Conservation (phyloP, 2,113 vertebrate species). For the Sciurus niger region DNA sequence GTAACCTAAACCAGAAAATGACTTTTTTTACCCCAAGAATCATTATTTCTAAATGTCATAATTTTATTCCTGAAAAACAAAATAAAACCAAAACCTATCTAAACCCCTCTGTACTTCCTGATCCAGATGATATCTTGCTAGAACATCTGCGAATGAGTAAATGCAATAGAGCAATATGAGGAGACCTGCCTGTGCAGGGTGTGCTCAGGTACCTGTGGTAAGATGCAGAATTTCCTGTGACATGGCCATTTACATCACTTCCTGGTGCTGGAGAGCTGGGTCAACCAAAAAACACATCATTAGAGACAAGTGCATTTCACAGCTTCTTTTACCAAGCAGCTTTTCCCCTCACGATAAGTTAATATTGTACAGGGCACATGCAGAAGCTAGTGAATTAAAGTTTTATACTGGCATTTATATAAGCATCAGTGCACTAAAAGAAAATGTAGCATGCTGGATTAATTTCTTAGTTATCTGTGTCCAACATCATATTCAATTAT, state of each 20-base stretch:
- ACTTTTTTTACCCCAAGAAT: not conserved
- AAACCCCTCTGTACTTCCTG: not conserved
- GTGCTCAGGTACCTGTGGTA: conserved; percentile 94
- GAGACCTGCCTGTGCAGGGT: not conserved
- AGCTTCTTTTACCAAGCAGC: not conserved
- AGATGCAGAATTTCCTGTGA: conserved; percentile 98
- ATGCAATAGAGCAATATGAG: not conserved
- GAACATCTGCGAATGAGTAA: not conserved
- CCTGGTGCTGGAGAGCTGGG: conserved; percentile 96
- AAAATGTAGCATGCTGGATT: too few species aligned
- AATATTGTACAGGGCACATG: not conserved
- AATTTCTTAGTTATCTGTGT: too few species aligned
- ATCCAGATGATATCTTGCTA: not conserved
- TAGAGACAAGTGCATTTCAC: conserved; percentile 32
- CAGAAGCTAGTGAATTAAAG: not conserved
- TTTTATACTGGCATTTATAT: too few species aligned
- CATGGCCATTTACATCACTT: conserved; percentile 98
- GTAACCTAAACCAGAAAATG: not conserved
- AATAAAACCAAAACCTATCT: not conserved
- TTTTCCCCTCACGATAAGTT: not conserved
- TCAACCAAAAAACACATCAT: conserved; percentile 55
- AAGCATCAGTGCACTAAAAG: too few species aligned
- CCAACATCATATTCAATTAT: too few species aligned
- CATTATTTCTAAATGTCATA: not conserved
- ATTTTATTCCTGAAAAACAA: conserved; percentile 32